Evolutionary conservation across 2,888 invertebrate genomes (phyloP).

Genomic region (Hylaea fasciaria): DNA sequence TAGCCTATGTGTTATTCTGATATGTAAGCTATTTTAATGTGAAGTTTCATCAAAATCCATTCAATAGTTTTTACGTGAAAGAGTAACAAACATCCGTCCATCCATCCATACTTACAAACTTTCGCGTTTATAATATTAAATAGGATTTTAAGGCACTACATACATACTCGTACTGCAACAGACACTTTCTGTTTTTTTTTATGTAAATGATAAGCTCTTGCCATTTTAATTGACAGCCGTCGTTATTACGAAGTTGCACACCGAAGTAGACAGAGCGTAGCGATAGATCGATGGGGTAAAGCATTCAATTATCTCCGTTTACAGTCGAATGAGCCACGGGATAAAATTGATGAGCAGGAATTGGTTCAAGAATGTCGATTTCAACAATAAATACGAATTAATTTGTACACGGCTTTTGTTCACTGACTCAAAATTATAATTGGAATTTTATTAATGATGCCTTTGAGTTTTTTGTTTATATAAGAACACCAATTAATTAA

Average conservation of each 20-base stretch:
- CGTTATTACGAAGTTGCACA: constrained; percentile 4
- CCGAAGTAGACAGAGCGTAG: neutral
- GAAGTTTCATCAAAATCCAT: no score
- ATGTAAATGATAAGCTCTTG: no score
- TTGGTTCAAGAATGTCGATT: constrained; percentile 55
- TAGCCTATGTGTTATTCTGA: no score
- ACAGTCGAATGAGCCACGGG: constrained; percentile 41
- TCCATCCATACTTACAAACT: no score
- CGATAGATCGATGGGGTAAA: constrained; percentile 30
- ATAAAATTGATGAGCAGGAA: constrained; percentile 55
- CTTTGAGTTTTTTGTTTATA: constrained; percentile 1
- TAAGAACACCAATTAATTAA: no score
- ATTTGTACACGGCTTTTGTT: constrained; percentile 19
- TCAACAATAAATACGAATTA: constrained; percentile 45
- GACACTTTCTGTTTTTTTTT: no score
- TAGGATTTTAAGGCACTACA: no score
- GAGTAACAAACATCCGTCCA: no score
- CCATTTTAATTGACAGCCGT: neutral
- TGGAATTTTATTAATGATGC: constrained; percentile 16
- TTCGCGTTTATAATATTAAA: no score
- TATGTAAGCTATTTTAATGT: no score
- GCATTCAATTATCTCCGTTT: constrained; percentile 38
- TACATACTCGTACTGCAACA: no score
- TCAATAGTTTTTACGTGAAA: no score
- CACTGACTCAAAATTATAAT: constrained; percentile 23